Percentiles rank a stretch among this genome's conserved stretches.
phyloP scores from a whole-genome alignment of 2,113 vertebrate genomes.

The Pithys albifrons region DNA sequence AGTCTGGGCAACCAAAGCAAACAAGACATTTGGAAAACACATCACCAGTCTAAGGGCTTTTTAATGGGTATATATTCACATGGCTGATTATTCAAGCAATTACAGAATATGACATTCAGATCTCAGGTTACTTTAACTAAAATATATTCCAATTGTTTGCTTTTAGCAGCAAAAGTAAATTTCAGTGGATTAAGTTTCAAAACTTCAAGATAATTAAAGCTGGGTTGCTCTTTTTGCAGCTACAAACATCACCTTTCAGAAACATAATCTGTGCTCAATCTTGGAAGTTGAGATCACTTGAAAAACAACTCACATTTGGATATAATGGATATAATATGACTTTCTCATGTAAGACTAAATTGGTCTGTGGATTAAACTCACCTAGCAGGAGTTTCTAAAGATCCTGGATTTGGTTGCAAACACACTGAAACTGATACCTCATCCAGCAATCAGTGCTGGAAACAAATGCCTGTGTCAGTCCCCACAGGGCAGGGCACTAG shows the following conservation, averaged over 20 bases:
- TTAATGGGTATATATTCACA: background rate
- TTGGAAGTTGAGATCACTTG: conserved; percentile 1
- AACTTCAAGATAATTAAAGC: conserved; percentile 50
- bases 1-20: background rate
- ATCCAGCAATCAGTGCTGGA: background rate
- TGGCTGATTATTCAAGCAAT: conserved; percentile 3
- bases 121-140: conserved; percentile 25
- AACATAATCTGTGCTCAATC: background rate
- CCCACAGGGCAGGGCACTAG: background rate
- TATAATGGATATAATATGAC: background rate
- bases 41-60: background rate
- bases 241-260: conserved; percentile 39
- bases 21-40: background rate
- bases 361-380: background rate
- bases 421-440: background rate
- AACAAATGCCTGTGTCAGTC: background rate
- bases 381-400: background rate
- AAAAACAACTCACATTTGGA: conserved; percentile 9
- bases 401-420: background rate
- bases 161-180: conserved; percentile 59
- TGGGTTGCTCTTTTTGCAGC: conserved; percentile 23
- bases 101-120: conserved; percentile 24
- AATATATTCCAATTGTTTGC: conserved; percentile 45
- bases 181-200: conserved; percentile 52
- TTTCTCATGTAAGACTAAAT: background rate